Base-by-base conservation (phyloP, 2,113 vertebrate genomes). In the Perccottus glenii region DNA sequence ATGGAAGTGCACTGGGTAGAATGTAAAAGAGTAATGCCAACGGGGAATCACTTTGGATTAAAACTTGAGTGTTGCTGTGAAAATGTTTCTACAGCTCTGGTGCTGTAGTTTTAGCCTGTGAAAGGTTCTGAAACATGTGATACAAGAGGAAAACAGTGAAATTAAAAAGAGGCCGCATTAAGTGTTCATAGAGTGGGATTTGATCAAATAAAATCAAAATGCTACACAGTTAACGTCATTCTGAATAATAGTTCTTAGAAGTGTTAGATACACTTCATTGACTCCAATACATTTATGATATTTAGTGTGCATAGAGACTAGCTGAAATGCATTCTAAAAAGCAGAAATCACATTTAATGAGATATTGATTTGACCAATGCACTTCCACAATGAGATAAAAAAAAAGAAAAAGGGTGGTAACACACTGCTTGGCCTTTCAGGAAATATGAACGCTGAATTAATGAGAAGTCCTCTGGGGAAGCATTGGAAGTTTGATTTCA, bases 291-390 rank as follows among this genome's bases (percentile, higher is more conserved):
- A 3, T 27, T 27, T 27, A 27, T 27, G 19, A 27, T 27, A 14
- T 12, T 35, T 3, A 10, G 33, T 33, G 47, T 42, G 15, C 12
- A n/a, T 27, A 33, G 14, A 36, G 10, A n/a, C 2, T 19, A 16
- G 16, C n/a, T 32, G 7, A 56, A 33, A 40, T 43, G 36, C 10
- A 59, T 10, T 19, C 15, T 47, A 32, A 32, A 62, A 4, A 61
- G 49, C 40, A 59, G 66, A 48, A 66, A 70, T 69, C 38, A 33
- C 15, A 7, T 72, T 52, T 72, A 64, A 69, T 69, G 36, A 70
- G 44, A 44, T 66, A 72, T 78, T 43, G 72, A 81, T 87, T 58
- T 43, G 45, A 60, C 46, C 27, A 1, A 0, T 45, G 57, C 15
- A 49, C 43, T 51, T 49, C 53, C 38, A 44, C 15, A 55, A 7